Base-by-base conservation (phyloP, 2,797 vertebrate genomes). In the Brachyalestes nurse region DNA sequence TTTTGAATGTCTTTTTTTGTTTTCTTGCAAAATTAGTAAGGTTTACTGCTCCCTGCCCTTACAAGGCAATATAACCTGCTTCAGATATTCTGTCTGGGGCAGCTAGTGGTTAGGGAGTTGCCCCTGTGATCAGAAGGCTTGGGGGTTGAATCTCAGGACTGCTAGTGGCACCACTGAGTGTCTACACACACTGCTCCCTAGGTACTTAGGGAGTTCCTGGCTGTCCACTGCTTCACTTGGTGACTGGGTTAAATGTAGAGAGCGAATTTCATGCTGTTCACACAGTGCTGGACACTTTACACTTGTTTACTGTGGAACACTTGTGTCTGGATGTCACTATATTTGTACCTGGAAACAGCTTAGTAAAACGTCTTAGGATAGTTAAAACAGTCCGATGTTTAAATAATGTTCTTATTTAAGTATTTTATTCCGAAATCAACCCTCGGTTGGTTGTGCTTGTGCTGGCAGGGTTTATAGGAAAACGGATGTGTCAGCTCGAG, bases 401-500 rank as follows among this genome's bases (percentile, higher is more conserved):
- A 47, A 47, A 47, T 47, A 12, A 47, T 12, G 8, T 47, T 47
- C 45, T 47, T 12, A 12, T 47, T 8, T 8, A 51, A 51, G 47
- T 51, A 10, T 13, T 64, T 64, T 14, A 4, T 34, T 14, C 14
- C 0, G 13, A 38, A 64, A 64, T 5, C 4, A 12, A 25, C 19
- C 9, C 10, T 51, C 47, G 7, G 42, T 45, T 45, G 7, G 42
- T 45, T 12, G 67, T 3, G 42, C 23, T 51, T 23, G 51, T 61
- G 75, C 60, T 67, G 82, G 85, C 75, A 72, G 47, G 70, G 77
- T 77, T 85, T 81, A 89, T 88, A 92, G 93, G 93, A 95, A 67
- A 95, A 93, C 92, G 92, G 90, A 94, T 95, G 93, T 92, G 90
- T 87, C 88, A 88, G 86, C 88, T 90, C 75, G 89, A 95, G 86